These are phyloP conservation scores for Austrofundulus limnaeus DNA, from an alignment of 2,113 vertebrate species.

Conservation along the genomic window DNA sequence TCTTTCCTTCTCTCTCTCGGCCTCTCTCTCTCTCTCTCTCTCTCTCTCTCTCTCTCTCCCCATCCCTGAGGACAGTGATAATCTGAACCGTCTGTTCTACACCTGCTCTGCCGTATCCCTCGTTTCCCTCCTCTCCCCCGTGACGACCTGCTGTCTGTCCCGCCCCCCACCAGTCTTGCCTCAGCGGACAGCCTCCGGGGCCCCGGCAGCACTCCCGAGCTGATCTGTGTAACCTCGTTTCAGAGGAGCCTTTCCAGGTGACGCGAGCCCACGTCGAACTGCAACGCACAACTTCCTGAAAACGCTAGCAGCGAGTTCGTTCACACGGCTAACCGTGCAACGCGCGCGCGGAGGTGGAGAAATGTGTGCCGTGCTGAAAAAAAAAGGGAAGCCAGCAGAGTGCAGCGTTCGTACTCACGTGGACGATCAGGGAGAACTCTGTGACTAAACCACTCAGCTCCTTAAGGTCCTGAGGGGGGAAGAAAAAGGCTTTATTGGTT, in stretches of 20 bases:
- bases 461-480: conserved; percentile 85
- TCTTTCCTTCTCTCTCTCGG: conserved; percentile 45
- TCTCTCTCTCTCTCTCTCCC: conserved; percentile 49
- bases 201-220: conserved; percentile 47
- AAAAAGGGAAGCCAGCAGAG: conserved; percentile 11
- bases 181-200: conserved; percentile 47
- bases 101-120: not conserved
- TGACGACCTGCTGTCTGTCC: conserved; percentile 30
- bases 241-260: conserved; percentile 60
- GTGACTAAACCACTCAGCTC: conserved; percentile 89
- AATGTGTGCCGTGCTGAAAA: not conserved
- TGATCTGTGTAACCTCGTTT: conserved; percentile 55
- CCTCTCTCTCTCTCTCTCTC: conserved; percentile 52
- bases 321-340: conserved; percentile 25
- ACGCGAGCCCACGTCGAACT: conserved; percentile 33
- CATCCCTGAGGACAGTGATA: conserved; percentile 35
- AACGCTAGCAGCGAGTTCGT: conserved; percentile 31
- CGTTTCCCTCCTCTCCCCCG: conserved; percentile 19
- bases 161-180: conserved; percentile 7
- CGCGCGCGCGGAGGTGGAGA: conserved; percentile 20
- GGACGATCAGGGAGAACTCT: conserved; percentile 88
- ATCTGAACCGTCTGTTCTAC: conserved; percentile 16
- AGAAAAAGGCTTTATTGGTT: not conserved
- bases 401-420: conserved; percentile 84
- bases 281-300: conserved; percentile 41